A percentile compares a stretch with the other conserved stretches of the same genome.
Conservation (phyloP, 2,888 invertebrate genomes). For the Listrodromus nycthemerus region DNA sequence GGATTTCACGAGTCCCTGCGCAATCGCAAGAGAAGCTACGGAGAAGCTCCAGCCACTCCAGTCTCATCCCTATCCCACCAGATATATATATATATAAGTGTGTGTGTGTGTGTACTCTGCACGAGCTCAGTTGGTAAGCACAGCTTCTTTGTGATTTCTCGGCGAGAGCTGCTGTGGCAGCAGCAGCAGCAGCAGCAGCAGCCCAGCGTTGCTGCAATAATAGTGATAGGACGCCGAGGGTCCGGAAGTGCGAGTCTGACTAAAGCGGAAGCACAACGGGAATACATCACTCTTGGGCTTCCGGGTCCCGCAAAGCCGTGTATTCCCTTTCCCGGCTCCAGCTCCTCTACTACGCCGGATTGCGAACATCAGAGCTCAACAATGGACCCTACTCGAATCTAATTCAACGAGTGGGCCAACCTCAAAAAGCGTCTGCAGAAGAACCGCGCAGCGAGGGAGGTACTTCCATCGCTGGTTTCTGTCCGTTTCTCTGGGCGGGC, state of each 20-base stretch:
- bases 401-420: slow-evolving; percentile 73
- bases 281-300: slow-evolving; percentile 69
- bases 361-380: slow-evolving; percentile 65
- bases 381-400: slow-evolving; percentile 77
- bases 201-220: slow-evolving; percentile 45
- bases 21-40: slow-evolving; percentile 28
- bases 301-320: slow-evolving; percentile 21
- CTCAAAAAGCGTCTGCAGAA: slow-evolving; percentile 3
- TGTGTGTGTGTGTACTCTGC: neutral
- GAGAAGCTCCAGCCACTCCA: slow-evolving; percentile 40
- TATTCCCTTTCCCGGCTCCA: slow-evolving; percentile 53
- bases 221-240: slow-evolving; percentile 49
- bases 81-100: too few species aligned
- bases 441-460: neutral
- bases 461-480: slow-evolving; percentile 35
- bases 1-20: slow-evolving; percentile 53
- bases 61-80: neutral
- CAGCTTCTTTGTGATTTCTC: slow-evolving; percentile 64
- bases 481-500: slow-evolving; percentile 40
- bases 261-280: slow-evolving; percentile 70
- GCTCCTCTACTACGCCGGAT: slow-evolving; percentile 47
- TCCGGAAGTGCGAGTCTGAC: slow-evolving; percentile 64
- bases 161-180: slow-evolving; percentile 44
- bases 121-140: slow-evolving; percentile 34
- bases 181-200: slow-evolving; percentile 33